Evolutionary conservation across 2,113 vertebrate species (phyloP).

Genomic region (Gulo gulo): DNA sequence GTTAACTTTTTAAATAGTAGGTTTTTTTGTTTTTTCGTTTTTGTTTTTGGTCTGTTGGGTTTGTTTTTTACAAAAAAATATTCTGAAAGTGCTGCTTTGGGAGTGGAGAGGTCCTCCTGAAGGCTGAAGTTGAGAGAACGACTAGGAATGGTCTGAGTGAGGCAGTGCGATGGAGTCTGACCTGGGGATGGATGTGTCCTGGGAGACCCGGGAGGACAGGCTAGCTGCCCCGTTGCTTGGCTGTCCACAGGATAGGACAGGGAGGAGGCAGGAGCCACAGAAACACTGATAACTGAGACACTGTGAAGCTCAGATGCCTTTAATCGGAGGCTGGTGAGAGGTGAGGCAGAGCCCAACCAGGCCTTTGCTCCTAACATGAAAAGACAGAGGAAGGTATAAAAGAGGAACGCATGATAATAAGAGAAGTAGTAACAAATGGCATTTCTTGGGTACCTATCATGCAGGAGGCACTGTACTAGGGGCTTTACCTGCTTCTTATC

Average conservation of each 20-base stretch:
- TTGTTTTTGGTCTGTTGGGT: not conserved
- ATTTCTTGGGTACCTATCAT: not conserved
- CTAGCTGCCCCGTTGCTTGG: not conserved
- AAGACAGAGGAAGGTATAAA: not conserved
- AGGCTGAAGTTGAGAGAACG: not conserved
- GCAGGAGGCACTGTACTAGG: not conserved
- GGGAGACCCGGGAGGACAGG: not conserved
- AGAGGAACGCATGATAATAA: not conserved
- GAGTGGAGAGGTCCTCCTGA: not conserved
- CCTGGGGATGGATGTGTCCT: not conserved
- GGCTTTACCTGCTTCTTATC: not conserved
- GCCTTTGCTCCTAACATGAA: not conserved
- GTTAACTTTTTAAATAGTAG: not conserved
- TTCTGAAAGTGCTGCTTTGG: not conserved
- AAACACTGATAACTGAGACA: not conserved
- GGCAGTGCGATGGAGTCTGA: not conserved
- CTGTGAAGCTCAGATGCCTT: fast-evolving
- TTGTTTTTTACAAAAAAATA: not conserved
- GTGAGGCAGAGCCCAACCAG: not conserved
- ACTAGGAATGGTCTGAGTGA: not conserved
- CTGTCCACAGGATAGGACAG: not conserved
- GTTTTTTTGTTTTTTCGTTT: not conserved
- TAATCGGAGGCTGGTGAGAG: not conserved
- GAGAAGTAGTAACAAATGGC: not conserved
- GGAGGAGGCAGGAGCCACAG: not conserved